phyloP scores from a whole-genome alignment of 2,888 invertebrate species.

The Mesoligia furuncula region DNA sequence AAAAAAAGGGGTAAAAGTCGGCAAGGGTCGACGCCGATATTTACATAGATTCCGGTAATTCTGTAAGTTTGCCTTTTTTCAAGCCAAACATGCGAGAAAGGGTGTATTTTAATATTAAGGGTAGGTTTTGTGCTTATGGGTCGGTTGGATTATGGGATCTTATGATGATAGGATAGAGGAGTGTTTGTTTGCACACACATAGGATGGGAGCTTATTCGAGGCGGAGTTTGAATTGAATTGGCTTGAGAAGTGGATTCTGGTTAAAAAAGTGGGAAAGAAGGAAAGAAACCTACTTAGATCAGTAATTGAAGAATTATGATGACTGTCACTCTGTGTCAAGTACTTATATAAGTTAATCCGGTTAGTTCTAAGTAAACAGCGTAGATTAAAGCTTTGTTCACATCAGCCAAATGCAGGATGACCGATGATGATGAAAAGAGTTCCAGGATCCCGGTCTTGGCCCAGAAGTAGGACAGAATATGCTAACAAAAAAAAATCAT shows the following conservation, averaged over 20 bases:
- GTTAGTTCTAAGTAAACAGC: too few relatives aligned
- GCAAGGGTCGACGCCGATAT: slow-evolving; percentile 76
- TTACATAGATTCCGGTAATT: slow-evolving; percentile 77
- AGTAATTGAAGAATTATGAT: neutral
- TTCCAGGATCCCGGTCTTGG: too few relatives aligned
- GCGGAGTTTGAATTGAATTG: slow-evolving; percentile 31
- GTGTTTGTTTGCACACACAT: slow-evolving; percentile 21
- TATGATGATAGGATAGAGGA: slow-evolving; percentile 46
- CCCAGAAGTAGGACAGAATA: too few relatives aligned
- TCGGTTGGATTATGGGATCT: slow-evolving; percentile 56
- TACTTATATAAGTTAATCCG: too few relatives aligned
- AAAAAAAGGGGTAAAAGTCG: slow-evolving; percentile 74
- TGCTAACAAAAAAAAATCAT: too few relatives aligned
- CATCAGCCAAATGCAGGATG: too few relatives aligned
- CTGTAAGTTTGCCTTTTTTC: slow-evolving; percentile 75
- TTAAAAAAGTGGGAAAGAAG: neutral
- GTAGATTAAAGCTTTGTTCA: too few relatives aligned
- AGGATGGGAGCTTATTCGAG: neutral
- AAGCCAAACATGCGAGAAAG: slow-evolving; percentile 60
- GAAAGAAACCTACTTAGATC: neutral
- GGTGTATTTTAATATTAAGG: slow-evolving; percentile 64
- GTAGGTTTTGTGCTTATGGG: slow-evolving; percentile 56
- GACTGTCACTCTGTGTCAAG: too few relatives aligned
- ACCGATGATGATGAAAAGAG: too few relatives aligned
- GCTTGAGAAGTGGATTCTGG: neutral